Evolutionary conservation across 2,797 vertebrate species (phyloP).

Genomic region (Clarias fuscus): DNA sequence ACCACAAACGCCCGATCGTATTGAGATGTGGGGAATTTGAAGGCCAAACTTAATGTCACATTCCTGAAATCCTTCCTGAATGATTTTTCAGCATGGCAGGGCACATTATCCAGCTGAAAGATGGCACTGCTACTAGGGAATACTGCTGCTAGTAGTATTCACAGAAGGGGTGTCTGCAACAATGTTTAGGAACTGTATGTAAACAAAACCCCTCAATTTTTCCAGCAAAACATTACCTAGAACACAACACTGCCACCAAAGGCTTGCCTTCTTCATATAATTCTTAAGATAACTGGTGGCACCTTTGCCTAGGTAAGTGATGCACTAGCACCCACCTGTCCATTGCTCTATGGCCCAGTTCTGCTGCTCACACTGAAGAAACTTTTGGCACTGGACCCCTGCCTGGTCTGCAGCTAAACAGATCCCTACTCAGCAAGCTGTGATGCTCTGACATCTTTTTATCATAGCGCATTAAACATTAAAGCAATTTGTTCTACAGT

Average conservation of each 20-base stretch:
- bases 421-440: not conserved
- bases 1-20: not conserved
- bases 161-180: no score
- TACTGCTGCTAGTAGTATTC: no score
- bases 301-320: no score
- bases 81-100: no score
- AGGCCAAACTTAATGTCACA: not conserved
- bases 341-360: not conserved
- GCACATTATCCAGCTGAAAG: no score
- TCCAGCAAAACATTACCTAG: no score
- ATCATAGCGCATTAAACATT: not conserved
- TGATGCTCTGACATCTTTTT: not conserved
- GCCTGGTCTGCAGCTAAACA: not conserved
- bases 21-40: not conserved
- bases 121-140: no score
- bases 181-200: no score
- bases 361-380: not conserved
- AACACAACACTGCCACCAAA: no score
- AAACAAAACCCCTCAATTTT: no score
- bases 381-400: not conserved
- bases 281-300: no score
- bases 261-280: no score
- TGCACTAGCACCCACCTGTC: not conserved
- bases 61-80: not conserved
- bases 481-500: not conserved